phyloP scores from a whole-genome alignment of 2,797 vertebrate genomes.

The Bovichtus diacanthus region DNA sequence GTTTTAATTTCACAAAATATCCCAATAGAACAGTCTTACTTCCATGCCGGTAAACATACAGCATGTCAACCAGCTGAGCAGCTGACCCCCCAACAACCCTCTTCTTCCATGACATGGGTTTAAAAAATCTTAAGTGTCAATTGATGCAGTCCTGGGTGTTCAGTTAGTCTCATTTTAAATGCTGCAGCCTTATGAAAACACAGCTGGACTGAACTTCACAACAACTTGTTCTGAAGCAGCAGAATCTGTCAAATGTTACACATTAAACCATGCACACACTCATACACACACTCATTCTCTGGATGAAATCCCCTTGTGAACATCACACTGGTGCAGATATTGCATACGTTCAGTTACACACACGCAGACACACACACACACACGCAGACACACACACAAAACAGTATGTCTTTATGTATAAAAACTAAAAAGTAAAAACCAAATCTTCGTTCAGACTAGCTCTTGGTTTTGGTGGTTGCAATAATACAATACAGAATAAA shows the following conservation, averaged over 20 bases:
- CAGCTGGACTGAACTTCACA: constrained; percentile 28
- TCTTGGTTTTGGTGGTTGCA: constrained; percentile 56
- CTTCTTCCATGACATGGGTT: not conserved
- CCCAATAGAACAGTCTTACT: constrained; percentile 36
- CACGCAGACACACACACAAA: constrained; percentile 6
- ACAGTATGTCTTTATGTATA: constrained; percentile 43
- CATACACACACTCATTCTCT: constrained; percentile 5
- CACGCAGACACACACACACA: constrained; percentile 13
- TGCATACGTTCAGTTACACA: constrained; percentile 44
- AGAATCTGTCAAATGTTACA: constrained; percentile 41
- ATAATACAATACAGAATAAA: constrained; percentile 58
- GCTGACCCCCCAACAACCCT: not conserved
- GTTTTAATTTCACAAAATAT: constrained; percentile 77
- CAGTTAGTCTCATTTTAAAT: constrained; percentile 42
- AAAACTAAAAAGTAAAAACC: constrained; percentile 50
- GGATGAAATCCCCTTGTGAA: constrained; percentile 24
- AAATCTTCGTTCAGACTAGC: constrained; percentile 67
- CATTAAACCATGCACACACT: constrained; percentile 26
- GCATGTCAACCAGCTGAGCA: constrained; percentile 9
- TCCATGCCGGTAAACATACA: constrained; percentile 38
- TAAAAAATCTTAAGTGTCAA: constrained; percentile 2
- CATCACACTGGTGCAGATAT: constrained; percentile 38
- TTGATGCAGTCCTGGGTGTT: constrained; percentile 24
- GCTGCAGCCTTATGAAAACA: constrained; percentile 37
- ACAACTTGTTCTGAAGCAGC: constrained; percentile 47